Evolutionary conservation across 2,797 vertebrate genomes (phyloP).

Genomic region (Lagothrix lagotricha): DNA sequence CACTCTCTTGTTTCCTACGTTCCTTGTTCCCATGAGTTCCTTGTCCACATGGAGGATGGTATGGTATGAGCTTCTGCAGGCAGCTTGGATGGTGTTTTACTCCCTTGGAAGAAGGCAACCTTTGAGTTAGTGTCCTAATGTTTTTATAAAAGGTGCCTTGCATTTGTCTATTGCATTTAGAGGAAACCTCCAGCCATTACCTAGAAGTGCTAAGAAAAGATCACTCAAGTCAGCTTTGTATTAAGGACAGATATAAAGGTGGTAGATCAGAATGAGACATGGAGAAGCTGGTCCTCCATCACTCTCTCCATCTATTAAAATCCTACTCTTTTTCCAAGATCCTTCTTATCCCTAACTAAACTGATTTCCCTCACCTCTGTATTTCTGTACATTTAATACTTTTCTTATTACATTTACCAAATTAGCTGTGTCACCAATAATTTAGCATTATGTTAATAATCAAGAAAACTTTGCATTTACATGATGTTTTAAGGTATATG

Average conservation of each 20-base stretch:
- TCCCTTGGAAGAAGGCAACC: not conserved
- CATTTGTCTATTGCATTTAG: not conserved
- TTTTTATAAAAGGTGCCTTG: not conserved
- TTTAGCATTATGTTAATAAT: not conserved
- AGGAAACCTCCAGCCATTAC: not conserved
- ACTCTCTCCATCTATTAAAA: not conserved
- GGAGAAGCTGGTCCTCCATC: not conserved
- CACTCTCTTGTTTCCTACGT: not conserved
- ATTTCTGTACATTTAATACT: not conserved
- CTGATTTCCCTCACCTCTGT: not conserved
- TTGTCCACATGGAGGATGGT: not conserved
- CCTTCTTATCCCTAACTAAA: not conserved
- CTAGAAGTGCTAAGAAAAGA: not conserved
- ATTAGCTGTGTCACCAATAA: not conserved
- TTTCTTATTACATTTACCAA: not conserved
- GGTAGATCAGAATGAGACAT: not conserved
- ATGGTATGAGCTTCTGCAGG: not conserved
- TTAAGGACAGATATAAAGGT: not conserved
- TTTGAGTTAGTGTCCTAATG: not conserved
- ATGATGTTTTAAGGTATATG: not conserved
- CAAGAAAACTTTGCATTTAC: not conserved
- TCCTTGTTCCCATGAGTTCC: not conserved
- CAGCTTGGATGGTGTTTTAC: not conserved
- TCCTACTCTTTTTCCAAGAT: not conserved
- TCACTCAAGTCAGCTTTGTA: not conserved